Base-by-base conservation (phyloP, 2,113 vertebrate species). In the Epinephelus lanceolatus region DNA sequence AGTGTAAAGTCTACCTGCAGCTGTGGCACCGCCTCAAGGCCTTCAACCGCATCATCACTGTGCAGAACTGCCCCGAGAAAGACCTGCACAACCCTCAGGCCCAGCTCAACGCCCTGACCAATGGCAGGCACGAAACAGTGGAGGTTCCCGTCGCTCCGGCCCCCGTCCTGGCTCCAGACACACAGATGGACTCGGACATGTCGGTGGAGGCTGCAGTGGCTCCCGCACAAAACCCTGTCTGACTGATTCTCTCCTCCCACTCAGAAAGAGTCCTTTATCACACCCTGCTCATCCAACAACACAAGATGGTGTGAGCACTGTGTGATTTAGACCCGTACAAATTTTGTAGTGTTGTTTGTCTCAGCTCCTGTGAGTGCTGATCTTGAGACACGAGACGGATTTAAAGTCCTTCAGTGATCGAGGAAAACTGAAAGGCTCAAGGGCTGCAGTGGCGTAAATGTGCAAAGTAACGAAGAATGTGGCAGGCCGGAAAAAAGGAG, bases 31-130 rank as follows among this genome's bases (percentile, higher is more conserved):
- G 98, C 87, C 91, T 99, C 84, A 99, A 99, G 92, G 98, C 98
- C 84, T 99, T 98, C 93, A 99, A 99, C 94, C 96, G 98, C 71
- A 97, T 99, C 75, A 98, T 99, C 91, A 99, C 98, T 33, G 98
- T 99, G 88, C 98, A 99, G 85, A 99, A 99, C 95, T 99, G 97
- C 91, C 98, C 98, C 1, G 98, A 99, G 88, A 97, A 96, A 6
- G 93, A 92, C 88, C 96, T 96, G 94, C 97, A 96, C 80, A 49
- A 84, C 83, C 92, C 94, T 62, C 97, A 96, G 90, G 94, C 70
- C 53, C 92, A 88, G 52, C 84, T 63, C 0, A 87, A 89, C 71
- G 71, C 85, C 0, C 83, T 95, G 25, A 90, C 72, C 86, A 93
- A 93, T 0, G 96, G 96, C 19, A 84, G 56, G 65, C 97, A 96